Base-by-base conservation (phyloP, 2,888 invertebrate genomes). In the Diarsia brunnea region DNA sequence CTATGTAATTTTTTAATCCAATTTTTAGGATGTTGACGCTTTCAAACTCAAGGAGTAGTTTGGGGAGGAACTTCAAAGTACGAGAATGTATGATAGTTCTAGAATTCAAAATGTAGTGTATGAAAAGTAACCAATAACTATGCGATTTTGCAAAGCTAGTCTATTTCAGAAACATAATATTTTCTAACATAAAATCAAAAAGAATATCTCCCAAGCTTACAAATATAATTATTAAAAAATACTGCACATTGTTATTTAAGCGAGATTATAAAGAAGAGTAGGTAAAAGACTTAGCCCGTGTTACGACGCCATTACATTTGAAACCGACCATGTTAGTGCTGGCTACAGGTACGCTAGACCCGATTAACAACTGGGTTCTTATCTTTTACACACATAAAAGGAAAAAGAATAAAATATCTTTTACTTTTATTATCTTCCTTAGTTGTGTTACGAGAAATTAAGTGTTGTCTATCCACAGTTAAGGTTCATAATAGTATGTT, bases 241-340 rank as follows among this genome's bases (percentile, higher is more conserved):
- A 21, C 61, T 60, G 60, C 47, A 24, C 73, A 45, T 51, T 31
- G n/a, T 45, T 60, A 68, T n/a, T n/a, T 47, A 74, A 53, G 49
- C 71, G 55, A 69, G 38, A 76, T 69, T 75, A 68, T 61, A 76
- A 58, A 53, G 65, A 63, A 10, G 31, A 65, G 49, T 60, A 43
- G n/a, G 27, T 60, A 73, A 81, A 73, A 80, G 70, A 58, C 51
- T 65, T 16, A 55, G 51, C 19, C 49, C 51, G 45, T 58, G 72
- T 73, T 67, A 82, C 49, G 84, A 53, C 21, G 64, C 68, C 47
- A 77, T 82, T 84, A 81, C 68, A 73, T 73, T 71, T 70, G 73
- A 73, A 68, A 76, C 64, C 19, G 64, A 71, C 69, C 76, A 24
- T 73, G 67, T 68, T 61, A 82, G 72, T 73, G 64, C 84, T 79